Percentiles rank a stretch among this genome's conserved stretches.
phyloP scores from a whole-genome alignment of 2,888 invertebrate species.

The Tipula lateralis region DNA sequence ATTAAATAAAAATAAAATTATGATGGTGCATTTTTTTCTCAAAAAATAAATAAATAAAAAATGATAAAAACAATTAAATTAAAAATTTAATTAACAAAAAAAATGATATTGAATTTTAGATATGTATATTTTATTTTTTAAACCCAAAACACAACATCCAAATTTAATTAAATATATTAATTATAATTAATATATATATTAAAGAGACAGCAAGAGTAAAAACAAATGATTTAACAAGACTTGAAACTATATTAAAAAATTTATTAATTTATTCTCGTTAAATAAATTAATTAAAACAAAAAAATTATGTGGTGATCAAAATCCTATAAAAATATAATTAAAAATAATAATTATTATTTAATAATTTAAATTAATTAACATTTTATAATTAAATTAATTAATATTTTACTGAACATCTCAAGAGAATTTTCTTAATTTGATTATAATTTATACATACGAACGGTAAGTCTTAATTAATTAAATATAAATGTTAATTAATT shows the following conservation, averaged over 20 bases:
- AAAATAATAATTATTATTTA: background rate
- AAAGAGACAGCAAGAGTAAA: background rate
- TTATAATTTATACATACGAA: background rate
- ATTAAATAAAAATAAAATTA: background rate
- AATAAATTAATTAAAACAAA: background rate
- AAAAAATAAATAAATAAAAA: background rate
- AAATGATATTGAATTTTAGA: background rate
- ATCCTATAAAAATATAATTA: background rate
- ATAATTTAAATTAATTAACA: background rate
- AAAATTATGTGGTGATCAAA: background rate
- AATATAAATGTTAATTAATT: background rate
- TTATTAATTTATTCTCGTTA: background rate
- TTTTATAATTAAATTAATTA: background rate
- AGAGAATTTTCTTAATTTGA: background rate
- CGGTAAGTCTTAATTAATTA: background rate
- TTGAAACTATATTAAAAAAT: background rate
- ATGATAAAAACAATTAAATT: background rate
- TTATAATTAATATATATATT: background rate
- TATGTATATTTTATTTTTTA: background rate
- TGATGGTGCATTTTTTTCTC: conserved; percentile 21
- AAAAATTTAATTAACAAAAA: background rate
- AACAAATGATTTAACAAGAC: background rate
- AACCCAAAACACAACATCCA: background rate
- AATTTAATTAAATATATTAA: background rate
- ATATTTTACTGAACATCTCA: background rate